Conservation (phyloP, 2,113 vertebrate genomes). For the Anhinga anhinga region DNA sequence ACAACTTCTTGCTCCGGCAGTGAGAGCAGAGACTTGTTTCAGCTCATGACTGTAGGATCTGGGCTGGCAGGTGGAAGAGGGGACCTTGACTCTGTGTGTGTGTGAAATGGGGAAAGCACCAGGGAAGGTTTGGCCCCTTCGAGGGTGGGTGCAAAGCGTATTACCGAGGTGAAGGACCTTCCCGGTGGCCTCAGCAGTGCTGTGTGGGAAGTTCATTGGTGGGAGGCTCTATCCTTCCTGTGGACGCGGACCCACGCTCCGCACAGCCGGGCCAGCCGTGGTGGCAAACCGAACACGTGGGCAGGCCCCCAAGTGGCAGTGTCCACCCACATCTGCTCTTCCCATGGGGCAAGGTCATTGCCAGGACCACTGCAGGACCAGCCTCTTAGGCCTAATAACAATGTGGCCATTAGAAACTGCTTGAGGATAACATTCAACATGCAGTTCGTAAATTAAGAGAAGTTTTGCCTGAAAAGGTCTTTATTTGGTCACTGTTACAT, state of each 20-base stretch:
- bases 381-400: background rate
- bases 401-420: background rate
- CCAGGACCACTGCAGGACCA: background rate
- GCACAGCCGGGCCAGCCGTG: accelerated
- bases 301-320: background rate
- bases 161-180: background rate
- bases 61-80: background rate
- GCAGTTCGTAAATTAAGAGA: background rate
- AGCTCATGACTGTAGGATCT: accelerated
- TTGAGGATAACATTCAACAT: background rate
- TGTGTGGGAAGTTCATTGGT: background rate
- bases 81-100: accelerated
- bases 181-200: background rate
- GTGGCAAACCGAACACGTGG: accelerated
- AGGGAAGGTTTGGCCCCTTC: background rate
- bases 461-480: background rate
- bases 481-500: background rate
- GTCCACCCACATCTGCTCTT: background rate
- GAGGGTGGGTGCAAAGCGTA: background rate
- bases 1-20: background rate
- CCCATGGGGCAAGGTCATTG: background rate
- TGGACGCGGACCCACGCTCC: accelerated
- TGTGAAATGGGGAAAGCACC: background rate
- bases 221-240: background rate
- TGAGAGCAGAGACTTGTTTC: background rate